A percentile compares a stretch with the other conserved stretches of the same genome.
phyloP scores from a whole-genome alignment of 2,113 vertebrate genomes.

The Tragelaphus imberbis region DNA sequence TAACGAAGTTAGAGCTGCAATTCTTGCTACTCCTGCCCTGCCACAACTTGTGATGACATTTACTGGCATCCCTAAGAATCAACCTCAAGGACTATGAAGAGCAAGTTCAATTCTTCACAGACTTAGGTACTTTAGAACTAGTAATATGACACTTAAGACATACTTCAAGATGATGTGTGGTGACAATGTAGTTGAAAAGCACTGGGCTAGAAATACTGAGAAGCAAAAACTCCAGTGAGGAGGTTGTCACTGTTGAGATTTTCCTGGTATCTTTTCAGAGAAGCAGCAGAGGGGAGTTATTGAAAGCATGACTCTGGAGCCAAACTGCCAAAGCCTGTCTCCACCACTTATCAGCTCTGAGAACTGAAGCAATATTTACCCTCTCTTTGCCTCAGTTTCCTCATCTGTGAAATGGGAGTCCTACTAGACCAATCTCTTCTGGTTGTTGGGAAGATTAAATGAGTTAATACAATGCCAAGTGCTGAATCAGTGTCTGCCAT shows the following conservation, averaged over 20 bases:
- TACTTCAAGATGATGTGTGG: not conserved
- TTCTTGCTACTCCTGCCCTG: not conserved
- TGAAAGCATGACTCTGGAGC: not conserved
- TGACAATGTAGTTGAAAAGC: not conserved
- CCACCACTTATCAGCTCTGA: not conserved
- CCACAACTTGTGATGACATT: not conserved
- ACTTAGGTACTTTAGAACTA: not conserved
- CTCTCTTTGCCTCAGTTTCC: not conserved
- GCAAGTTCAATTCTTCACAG: not conserved
- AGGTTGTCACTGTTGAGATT: fast-evolving
- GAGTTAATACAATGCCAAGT: not conserved
- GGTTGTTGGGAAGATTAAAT: not conserved
- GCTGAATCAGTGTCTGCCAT: not conserved
- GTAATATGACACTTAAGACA: not conserved
- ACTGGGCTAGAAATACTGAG: not conserved
- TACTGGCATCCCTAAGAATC: not conserved
- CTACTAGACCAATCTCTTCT: not conserved
- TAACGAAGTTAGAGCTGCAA: not conserved
- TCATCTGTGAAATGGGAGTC: not conserved
- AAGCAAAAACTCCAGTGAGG: not conserved
- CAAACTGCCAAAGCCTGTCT: not conserved
- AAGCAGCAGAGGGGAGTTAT: not conserved
- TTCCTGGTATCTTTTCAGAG: not conserved
- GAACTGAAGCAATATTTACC: not conserved
- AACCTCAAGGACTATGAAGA: not conserved